Evolutionary conservation across 2,888 invertebrate genomes (phyloP).

Genomic region (Apodemia hepburni): DNA sequence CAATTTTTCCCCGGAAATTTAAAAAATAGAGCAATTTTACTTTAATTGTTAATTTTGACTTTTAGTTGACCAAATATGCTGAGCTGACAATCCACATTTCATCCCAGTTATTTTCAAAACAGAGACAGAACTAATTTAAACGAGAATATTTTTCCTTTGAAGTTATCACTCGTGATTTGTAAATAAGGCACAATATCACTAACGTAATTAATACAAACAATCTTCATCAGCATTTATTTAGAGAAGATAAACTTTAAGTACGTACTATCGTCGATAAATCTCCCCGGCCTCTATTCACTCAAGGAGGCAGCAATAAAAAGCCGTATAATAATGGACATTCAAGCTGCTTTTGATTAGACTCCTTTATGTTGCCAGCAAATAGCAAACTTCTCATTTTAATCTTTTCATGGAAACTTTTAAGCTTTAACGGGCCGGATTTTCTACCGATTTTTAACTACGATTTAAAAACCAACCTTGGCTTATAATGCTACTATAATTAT

Average conservation of each 20-base stretch:
- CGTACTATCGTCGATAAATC: slow-evolving; percentile 35
- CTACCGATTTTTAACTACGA: neutral
- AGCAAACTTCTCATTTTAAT: slow-evolving; percentile 29
- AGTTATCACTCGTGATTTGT: neutral
- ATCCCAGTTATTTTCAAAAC: too few relatives aligned
- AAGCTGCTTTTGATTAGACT: slow-evolving; percentile 44
- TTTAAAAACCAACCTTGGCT: too few relatives aligned
- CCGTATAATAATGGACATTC: slow-evolving; percentile 38
- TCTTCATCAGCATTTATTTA: slow-evolving; percentile 8
- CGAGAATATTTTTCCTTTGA: too few relatives aligned
- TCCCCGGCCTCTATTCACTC: slow-evolving; percentile 28
- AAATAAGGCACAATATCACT: neutral
- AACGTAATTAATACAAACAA: neutral
- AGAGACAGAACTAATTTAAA: neutral
- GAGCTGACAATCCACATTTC: too few relatives aligned
- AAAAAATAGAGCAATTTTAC: too few relatives aligned
- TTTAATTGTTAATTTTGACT: too few relatives aligned
- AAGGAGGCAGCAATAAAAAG: slow-evolving; percentile 36
- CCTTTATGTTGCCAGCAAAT: slow-evolving; percentile 39
- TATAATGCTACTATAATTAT: too few relatives aligned
- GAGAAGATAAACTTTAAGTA: slow-evolving; percentile 17
- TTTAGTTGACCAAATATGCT: too few relatives aligned
- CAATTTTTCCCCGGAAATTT: too few relatives aligned
- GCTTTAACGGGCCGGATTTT: neutral
- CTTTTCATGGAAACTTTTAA: slow-evolving; percentile 15